Percentiles rank a stretch among this genome's conserved stretches.
Evolutionary conservation across 2,113 vertebrate species (phyloP).

Genomic region (Mionectes macconnelli): DNA sequence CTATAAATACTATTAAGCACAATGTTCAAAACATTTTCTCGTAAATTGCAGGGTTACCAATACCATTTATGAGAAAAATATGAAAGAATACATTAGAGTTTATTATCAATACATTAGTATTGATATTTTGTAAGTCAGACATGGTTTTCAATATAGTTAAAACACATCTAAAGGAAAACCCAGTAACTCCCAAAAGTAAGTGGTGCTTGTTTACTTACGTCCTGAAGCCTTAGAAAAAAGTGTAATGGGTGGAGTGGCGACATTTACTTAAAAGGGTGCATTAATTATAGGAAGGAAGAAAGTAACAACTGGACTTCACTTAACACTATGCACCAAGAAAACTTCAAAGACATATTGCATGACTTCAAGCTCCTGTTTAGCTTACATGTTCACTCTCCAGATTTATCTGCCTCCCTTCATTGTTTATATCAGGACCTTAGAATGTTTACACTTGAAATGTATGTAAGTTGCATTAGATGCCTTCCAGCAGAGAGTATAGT

Average conservation of each 20-base stretch:
- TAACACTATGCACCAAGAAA: not conserved
- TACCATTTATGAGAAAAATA: not conserved
- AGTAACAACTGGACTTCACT: not conserved
- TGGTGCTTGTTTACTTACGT: not conserved
- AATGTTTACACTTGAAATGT: not conserved
- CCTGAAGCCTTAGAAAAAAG: not conserved
- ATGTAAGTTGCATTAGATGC: not conserved
- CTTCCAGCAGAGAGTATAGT: not conserved
- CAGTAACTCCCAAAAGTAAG: not conserved
- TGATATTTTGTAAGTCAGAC: not conserved
- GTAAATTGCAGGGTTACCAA: not conserved
- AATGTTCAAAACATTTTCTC: not conserved
- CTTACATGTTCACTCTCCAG: not conserved
- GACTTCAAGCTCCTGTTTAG: not conserved
- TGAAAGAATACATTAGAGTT: not conserved
- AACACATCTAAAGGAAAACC: not conserved
- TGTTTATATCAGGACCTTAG: not conserved
- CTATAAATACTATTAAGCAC: not conserved
- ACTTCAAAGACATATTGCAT: not conserved
- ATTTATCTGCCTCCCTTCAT: not conserved
- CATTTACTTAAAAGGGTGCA: not conserved
- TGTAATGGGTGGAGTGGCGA: not conserved
- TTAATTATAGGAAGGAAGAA: slow-evolving; percentile 19
- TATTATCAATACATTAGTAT: too few relatives aligned
- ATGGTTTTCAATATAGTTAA: not conserved